Evolutionary conservation across 2,888 invertebrate genomes (phyloP), one percentile per base, ranked within the genome.

Genomic region (Agelastica alni): DNA sequence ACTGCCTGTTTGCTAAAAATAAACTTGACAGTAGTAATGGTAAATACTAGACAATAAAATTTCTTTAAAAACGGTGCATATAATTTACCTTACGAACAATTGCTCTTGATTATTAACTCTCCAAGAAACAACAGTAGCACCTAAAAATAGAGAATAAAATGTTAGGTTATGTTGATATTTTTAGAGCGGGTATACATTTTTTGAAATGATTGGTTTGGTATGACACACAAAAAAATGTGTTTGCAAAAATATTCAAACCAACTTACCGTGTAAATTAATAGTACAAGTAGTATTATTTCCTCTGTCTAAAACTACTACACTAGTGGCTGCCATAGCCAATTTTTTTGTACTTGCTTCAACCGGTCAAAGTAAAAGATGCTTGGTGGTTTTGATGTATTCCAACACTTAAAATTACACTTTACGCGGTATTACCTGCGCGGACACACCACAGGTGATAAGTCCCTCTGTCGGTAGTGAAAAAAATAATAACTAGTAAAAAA

Each of bases 251-350:
- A n/a, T n/a, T n/a, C n/a, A 48, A 52, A 51, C 43, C 18, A 13
- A 30, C 87, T 86, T 82, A 95, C 95, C 95, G 81, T 94, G 94
- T 80, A 95, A 86, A 85, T 96, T 95, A 79, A 96, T 91, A 75
- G 94, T 93, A 82, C 93, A 94, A 78, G 94, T 93, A 78, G 94
- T 95, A 82, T 94, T 94, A 83, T 95, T 93, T 79, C 94, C 94
- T 79, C 95, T 86, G 82, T 95, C 93, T 76, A 93, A 85, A 75
- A 94, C 91, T 80, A 95, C 93, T 81, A 94, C 93, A 85, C 92
- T 93, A 77, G 93, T 93, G 82, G 88, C 88, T 75, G 91, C 91
- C 85, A 77, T 77, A 60, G 51, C 56, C 32, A 39, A 47, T n/a
- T 51, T 49, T 36, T 10, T 44, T 55, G 65, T 67, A 12, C 12